Evolutionary conservation across 2,797 vertebrate genomes (phyloP).

Genomic region (Dendrocincla fuliginosa): DNA sequence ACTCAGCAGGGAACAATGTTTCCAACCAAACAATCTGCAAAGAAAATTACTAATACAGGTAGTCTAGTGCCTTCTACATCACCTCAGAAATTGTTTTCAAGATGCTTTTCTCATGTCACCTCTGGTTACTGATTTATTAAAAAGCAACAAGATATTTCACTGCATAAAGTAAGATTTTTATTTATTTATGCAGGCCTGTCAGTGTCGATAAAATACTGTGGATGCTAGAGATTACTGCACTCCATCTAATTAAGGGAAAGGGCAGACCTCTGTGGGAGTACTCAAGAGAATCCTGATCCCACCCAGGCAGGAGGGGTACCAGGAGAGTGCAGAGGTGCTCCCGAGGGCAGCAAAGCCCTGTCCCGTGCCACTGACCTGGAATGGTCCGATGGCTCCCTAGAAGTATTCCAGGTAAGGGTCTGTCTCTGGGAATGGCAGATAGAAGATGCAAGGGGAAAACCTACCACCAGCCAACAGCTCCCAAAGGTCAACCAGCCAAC

Average conservation of each 20-base stretch:
- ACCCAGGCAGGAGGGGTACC: neutral
- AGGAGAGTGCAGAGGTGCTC: neutral
- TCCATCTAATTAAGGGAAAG: neutral
- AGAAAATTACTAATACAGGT: conserved; percentile 52
- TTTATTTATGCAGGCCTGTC: conserved; percentile 54
- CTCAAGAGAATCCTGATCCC: neutral
- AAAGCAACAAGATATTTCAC: conserved; percentile 31
- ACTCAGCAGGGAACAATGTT: neutral
- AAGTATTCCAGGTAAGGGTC: neutral
- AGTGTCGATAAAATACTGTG: conserved; percentile 30
- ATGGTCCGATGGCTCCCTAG: rapidly evolving
- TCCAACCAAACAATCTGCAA: conserved; percentile 36
- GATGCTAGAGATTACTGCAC: neutral
- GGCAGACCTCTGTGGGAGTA: neutral
- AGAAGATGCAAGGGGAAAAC: neutral
- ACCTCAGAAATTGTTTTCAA: conserved; percentile 25
- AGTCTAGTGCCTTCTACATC: neutral
- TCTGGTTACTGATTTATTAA: conserved; percentile 53
- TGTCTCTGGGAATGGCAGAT: rapidly evolving
- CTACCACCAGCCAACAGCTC: neutral
- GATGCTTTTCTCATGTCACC: neutral
- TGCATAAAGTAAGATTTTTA: conserved; percentile 14
- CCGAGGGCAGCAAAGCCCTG: neutral
- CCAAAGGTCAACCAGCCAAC: neutral
- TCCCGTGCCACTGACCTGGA: too few relatives aligned